These are phyloP conservation scores for Lithodes maja DNA, from an alignment of 2,888 invertebrate genomes.

Conservation along the genomic window DNA sequence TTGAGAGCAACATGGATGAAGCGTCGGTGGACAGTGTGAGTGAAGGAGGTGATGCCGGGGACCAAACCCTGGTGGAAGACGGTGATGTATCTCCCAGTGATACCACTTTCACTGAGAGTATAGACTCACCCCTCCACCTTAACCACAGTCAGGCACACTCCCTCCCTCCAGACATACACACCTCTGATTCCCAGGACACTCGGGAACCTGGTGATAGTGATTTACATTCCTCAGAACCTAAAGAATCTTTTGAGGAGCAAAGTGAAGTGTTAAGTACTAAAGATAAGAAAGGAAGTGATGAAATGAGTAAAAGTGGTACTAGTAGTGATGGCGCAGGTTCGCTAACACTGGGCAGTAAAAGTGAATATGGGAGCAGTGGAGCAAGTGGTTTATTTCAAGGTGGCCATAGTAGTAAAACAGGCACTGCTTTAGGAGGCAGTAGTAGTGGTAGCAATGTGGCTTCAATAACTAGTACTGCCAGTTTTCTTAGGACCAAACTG, in stretches of 20 bases:
- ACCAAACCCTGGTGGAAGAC: constrained; percentile 56
- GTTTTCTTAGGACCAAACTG: constrained; percentile 45
- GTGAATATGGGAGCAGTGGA: constrained; percentile 2
- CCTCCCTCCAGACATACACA: not conserved
- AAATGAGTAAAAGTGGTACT: constrained; percentile 19
- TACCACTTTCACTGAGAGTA: constrained; percentile 52
- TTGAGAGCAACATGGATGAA: constrained; percentile 54
- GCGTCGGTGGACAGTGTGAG: constrained; percentile 74
- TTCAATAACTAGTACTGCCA: constrained; percentile 32
- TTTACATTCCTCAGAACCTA: constrained; percentile 40
- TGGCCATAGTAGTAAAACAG: not conserved
- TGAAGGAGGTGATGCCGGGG: constrained; percentile 48
- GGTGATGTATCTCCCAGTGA: constrained; percentile 56
- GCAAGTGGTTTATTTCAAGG: constrained; percentile 43
- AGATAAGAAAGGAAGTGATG: constrained; percentile 35
- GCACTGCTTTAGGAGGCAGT: constrained; percentile 3
- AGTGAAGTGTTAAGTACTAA: constrained; percentile 35
- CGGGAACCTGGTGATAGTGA: constrained; percentile 27
- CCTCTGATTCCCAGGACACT: constrained; percentile 4
- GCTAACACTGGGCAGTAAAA: constrained; percentile 3
- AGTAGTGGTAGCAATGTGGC: constrained; percentile 65
- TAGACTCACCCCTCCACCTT: constrained; percentile 42
- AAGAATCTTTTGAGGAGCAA: constrained; percentile 25
- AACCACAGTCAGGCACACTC: constrained; percentile 27
- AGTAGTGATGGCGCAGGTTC: constrained; percentile 47